Evolutionary conservation across 2,888 invertebrate genomes (phyloP).

Genomic region (Imbricaverruca yamaguchii): DNA sequence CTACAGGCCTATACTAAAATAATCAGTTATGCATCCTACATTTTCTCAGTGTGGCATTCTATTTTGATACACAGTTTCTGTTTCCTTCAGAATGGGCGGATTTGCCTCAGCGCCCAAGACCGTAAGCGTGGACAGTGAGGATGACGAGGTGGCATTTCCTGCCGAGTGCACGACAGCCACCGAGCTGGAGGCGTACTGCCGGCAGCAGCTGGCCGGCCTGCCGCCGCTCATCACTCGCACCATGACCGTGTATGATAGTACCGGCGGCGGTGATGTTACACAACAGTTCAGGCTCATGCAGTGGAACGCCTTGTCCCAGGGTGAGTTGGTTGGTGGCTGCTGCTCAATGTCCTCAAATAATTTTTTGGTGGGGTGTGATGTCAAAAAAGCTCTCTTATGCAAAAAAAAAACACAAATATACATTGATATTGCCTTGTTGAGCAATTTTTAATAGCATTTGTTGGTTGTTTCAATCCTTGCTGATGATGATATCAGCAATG

Average conservation of each 20-base stretch:
- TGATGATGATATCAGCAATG: too few relatives aligned
- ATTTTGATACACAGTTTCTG: too few relatives aligned
- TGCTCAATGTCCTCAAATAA: conserved; percentile 29
- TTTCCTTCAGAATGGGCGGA: conserved; percentile 58
- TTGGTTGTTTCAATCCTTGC: too few relatives aligned
- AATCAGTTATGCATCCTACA: too few relatives aligned
- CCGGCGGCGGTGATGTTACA: conserved; percentile 37
- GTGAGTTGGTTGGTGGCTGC: conserved; percentile 41
- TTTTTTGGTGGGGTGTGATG: too few relatives aligned
- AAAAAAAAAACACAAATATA: too few relatives aligned
- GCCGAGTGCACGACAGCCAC: conserved; percentile 40
- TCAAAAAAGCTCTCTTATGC: too few relatives aligned
- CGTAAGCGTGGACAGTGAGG: conserved; percentile 54
- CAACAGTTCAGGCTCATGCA: conserved; percentile 54
- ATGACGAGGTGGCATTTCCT: conserved; percentile 49
- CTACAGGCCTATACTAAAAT: too few relatives aligned
- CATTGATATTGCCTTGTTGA: too few relatives aligned
- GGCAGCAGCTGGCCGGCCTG: conserved; percentile 45
- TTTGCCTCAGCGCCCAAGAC: conserved; percentile 60
- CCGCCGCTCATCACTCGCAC: conserved; percentile 43
- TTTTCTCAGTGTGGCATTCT: too few relatives aligned
- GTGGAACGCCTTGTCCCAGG: conserved; percentile 65
- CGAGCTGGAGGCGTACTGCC: conserved; percentile 51
- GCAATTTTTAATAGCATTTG: too few relatives aligned
- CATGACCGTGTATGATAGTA: conserved; percentile 25